phyloP scores from a whole-genome alignment of 2,888 invertebrate species.

The Ophion ellenae region DNA sequence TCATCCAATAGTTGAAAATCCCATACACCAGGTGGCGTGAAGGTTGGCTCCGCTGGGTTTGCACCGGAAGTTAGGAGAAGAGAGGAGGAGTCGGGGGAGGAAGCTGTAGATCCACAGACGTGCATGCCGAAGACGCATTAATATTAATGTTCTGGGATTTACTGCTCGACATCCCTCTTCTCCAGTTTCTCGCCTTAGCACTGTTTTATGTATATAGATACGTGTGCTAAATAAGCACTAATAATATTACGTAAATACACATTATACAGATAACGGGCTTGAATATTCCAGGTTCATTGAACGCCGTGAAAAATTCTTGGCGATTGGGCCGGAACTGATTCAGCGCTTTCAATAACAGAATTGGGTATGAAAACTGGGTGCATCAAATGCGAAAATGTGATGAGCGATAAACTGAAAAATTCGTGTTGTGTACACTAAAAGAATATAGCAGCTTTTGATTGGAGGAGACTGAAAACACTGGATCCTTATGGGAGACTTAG shows the following conservation, averaged over 20 bases:
- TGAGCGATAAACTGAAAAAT: too few species aligned
- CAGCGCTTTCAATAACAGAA: background rate
- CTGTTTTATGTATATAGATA: slow-evolving; percentile 39
- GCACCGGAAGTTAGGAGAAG: slow-evolving; percentile 27
- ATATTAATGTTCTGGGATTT: slow-evolving; percentile 81
- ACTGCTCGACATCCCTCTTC: slow-evolving; percentile 75
- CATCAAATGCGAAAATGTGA: too few species aligned
- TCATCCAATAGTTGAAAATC: slow-evolving; percentile 40
- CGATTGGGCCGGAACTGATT: background rate
- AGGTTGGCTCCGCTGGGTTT: slow-evolving; percentile 45
- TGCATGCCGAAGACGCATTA: slow-evolving; percentile 80
- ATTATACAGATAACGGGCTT: slow-evolving; percentile 7
- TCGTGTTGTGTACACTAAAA: too few species aligned
- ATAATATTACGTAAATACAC: slow-evolving; percentile 35
- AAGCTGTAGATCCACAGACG: slow-evolving; percentile 55
- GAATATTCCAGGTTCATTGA: background rate
- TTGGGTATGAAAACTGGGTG: background rate
- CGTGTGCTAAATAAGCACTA: slow-evolving; percentile 52
- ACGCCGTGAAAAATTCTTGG: background rate
- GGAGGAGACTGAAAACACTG: too few species aligned
- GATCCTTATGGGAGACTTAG: too few species aligned
- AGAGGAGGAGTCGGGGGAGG: slow-evolving; percentile 17
- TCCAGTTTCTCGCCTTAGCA: slow-evolving; percentile 52
- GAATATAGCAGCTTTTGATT: too few species aligned
- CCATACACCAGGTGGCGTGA: slow-evolving; percentile 56